A percentile compares a stretch with the other conserved stretches of the same genome.
These are phyloP conservation scores for Ligdia adustata DNA, from an alignment of 2,888 invertebrate species.

Conservation along the genomic window DNA sequence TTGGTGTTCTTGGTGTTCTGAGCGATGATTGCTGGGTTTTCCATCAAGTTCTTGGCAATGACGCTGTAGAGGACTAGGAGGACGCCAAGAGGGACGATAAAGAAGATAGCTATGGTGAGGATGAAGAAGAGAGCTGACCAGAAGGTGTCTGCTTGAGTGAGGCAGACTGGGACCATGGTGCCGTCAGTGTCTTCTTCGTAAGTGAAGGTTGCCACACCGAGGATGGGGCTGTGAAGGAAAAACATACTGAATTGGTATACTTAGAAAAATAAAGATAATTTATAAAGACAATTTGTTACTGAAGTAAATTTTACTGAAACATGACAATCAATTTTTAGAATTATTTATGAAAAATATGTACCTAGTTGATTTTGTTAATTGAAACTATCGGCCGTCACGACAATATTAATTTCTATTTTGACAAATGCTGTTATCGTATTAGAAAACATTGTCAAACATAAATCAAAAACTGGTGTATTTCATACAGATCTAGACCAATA, in stretches of 20 bases:
- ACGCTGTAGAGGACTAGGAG: slow-evolving; percentile 92
- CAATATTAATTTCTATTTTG: too few species aligned
- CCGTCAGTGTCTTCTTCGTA: slow-evolving; percentile 89
- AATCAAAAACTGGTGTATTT: too few species aligned
- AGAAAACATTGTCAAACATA: too few species aligned
- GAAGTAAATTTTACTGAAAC: too few species aligned
- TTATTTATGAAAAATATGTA: too few species aligned
- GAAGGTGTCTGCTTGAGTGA: slow-evolving; percentile 90
- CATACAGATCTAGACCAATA: slow-evolving; percentile 16
- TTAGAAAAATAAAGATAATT: not conserved
- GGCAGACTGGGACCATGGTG: slow-evolving; percentile 89
- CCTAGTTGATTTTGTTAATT: too few species aligned
- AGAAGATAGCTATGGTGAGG: slow-evolving; percentile 91
- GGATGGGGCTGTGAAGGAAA: slow-evolving; percentile 89
- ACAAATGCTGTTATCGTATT: too few species aligned
- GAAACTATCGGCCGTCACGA: too few species aligned
- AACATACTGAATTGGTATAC: too few species aligned
- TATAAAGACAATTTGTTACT: not conserved
- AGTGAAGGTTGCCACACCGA: slow-evolving; percentile 91
- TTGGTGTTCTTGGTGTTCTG: slow-evolving; percentile 81
- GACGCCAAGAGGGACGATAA: slow-evolving; percentile 92
- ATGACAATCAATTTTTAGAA: too few species aligned
- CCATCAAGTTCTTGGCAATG: slow-evolving; percentile 93
- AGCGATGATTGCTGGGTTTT: slow-evolving; percentile 88
- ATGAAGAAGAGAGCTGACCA: slow-evolving; percentile 93